A percentile compares a stretch with the other conserved stretches of the same genome.
These are phyloP conservation scores for Mactromeris polynyma DNA, from an alignment of 2,888 invertebrate genomes.

Conservation along the genomic window DNA sequence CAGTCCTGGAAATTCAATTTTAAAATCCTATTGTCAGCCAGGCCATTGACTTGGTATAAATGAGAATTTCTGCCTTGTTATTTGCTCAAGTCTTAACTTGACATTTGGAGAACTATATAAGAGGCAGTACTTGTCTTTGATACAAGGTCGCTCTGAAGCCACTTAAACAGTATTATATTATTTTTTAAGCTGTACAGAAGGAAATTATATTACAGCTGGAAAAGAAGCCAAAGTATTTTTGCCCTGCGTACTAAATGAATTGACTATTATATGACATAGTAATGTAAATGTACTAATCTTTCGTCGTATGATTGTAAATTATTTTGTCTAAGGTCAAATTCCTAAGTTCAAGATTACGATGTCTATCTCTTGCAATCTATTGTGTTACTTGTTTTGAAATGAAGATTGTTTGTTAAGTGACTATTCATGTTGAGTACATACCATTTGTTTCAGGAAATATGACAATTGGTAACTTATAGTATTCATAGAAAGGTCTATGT, in stretches of 20 bases:
- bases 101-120: no score
- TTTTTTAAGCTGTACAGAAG: neutral
- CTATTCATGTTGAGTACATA: neutral
- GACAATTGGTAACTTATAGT: neutral
- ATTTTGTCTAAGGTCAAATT: constrained; percentile 2
- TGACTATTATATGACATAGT: neutral
- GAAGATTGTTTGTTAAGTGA: neutral
- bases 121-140: neutral
- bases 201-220: neutral
- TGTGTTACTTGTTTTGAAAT: no score
- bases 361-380: neutral
- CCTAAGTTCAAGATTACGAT: constrained; percentile 12
- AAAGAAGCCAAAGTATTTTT: constrained; percentile 7
- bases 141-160: neutral
- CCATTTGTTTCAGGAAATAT: neutral
- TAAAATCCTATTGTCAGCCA: no score
- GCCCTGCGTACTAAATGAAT: neutral
- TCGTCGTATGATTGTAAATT: neutral
- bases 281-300: neutral
- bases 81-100: no score
- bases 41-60: no score
- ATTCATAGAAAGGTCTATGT: no score
- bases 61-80: no score
- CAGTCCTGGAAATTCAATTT: no score
- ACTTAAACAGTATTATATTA: neutral